Evolutionary conservation across 2,888 invertebrate species (phyloP).

Genomic region (Masnerella sp.): DNA sequence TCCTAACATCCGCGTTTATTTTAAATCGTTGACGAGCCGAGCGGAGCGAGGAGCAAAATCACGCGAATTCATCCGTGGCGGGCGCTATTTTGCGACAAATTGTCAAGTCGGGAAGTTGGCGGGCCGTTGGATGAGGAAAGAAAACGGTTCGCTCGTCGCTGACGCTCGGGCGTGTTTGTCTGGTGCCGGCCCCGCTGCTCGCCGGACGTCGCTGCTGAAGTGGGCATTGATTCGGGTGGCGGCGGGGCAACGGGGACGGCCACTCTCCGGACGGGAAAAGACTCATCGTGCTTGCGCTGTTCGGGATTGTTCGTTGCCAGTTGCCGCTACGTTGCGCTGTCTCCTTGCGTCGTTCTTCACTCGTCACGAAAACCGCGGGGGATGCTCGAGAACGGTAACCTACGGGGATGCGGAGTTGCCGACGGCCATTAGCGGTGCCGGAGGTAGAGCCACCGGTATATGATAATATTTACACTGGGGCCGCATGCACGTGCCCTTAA

Average conservation of each 20-base stretch:
- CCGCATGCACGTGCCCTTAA: conserved; percentile 94
- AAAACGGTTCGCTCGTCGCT: conserved; percentile 40
- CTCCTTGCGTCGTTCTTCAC: conserved; percentile 45
- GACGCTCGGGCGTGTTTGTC: conserved; percentile 19
- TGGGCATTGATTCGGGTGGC: neutral
- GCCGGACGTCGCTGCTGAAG: neutral
- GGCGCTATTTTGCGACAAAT: conserved; percentile 20
- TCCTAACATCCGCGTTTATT: conserved; percentile 24
- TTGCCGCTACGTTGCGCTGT: conserved; percentile 37
- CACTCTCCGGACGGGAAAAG: conserved; percentile 42
- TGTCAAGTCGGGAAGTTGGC: conserved; percentile 25
- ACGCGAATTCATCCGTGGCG: conserved; percentile 33
- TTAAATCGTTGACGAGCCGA: conserved; percentile 11
- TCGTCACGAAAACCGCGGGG: conserved; percentile 49
- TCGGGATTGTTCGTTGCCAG: conserved; percentile 34
- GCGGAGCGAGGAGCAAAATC: conserved; percentile 24
- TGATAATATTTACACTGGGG: conserved; percentile 98
- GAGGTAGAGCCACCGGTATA: conserved; percentile 94
- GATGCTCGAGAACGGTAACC: conserved; percentile 64
- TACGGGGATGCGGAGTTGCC: conserved; percentile 72
- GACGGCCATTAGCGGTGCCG: conserved; percentile 87
- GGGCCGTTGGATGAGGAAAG: conserved; percentile 35
- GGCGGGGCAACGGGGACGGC: conserved; percentile 22
- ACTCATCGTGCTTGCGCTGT: conserved; percentile 30
- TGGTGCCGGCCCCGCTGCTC: conserved; percentile 26